Conservation (phyloP, 1,140 invertebrate genomes). For the Macrobrachium rosenbergii region DNA sequence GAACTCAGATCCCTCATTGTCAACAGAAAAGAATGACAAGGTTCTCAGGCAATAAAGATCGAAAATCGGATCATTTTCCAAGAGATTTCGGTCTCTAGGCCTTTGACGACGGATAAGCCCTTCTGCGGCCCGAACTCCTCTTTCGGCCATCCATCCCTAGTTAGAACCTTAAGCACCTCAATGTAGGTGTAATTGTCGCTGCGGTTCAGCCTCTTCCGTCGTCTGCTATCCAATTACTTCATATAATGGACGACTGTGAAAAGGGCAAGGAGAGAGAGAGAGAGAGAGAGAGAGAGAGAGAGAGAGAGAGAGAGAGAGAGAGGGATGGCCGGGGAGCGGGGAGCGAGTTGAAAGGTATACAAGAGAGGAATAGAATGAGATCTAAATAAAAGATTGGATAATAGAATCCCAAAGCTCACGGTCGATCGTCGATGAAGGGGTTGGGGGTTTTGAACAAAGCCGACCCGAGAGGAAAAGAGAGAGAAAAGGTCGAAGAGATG, state of each 20-base stretch:
- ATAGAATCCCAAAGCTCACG: no score
- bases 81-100: no score
- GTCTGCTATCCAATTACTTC: constrained; percentile 59
- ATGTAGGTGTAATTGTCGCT: constrained; percentile 55
- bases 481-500: not conserved
- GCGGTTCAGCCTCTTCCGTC: constrained; percentile 41
- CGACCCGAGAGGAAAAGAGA: not conserved
- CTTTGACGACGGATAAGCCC: not conserved
- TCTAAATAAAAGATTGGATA: no score
- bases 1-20: no score
- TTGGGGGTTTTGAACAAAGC: no score
- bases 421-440: no score
- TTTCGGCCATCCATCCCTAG: constrained; percentile 40
- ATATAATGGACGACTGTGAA: constrained; percentile 41
- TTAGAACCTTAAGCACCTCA: constrained; percentile 60
- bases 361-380: not conserved
- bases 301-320: not conserved
- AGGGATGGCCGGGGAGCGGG: not conserved
- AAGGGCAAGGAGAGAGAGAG: not conserved
- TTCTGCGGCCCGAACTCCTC: not conserved
- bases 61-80: no score
- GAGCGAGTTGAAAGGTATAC: not conserved
- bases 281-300: not conserved
- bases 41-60: no score
- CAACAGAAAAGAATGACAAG: no score